Evolutionary conservation across 2,113 vertebrate genomes (phyloP).

Genomic region (Irena cyanogastra): DNA sequence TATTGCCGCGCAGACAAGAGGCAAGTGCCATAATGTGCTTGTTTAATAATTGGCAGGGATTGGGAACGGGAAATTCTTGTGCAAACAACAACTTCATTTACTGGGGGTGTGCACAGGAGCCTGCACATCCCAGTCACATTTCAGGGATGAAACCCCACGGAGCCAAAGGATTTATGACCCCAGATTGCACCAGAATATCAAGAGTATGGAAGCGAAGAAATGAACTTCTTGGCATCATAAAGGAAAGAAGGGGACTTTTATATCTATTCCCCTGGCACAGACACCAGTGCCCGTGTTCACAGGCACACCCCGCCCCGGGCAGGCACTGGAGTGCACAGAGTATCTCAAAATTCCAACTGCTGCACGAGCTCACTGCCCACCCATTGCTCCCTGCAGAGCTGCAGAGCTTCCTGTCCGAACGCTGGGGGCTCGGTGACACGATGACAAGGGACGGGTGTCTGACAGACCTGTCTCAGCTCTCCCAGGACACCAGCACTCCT

Average conservation of each 20-base stretch:
- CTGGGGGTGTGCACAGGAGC: background rate
- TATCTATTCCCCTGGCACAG: background rate
- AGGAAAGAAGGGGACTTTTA: background rate
- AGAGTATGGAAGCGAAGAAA: background rate
- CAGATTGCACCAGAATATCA: background rate
- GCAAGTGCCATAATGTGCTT: background rate
- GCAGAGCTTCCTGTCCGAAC: background rate
- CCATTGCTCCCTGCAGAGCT: no score
- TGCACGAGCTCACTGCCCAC: background rate
- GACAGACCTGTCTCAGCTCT: rapidly evolving
- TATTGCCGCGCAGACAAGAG: background rate
- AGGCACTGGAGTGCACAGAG: background rate
- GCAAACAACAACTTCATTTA: conserved; percentile 4
- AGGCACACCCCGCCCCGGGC: rapidly evolving
- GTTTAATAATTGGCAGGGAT: conserved; percentile 29
- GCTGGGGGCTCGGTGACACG: rapidly evolving
- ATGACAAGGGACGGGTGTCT: rapidly evolving
- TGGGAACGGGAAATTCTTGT: background rate
- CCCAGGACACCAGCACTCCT: background rate
- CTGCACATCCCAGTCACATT: background rate
- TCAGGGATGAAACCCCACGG: background rate
- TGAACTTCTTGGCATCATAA: background rate
- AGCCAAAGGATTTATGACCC: background rate
- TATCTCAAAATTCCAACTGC: background rate
- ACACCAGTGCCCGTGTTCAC: background rate